These are phyloP conservation scores for Holotrichia oblita DNA, from an alignment of 1,140 invertebrate genomes.

Conservation along the genomic window DNA sequence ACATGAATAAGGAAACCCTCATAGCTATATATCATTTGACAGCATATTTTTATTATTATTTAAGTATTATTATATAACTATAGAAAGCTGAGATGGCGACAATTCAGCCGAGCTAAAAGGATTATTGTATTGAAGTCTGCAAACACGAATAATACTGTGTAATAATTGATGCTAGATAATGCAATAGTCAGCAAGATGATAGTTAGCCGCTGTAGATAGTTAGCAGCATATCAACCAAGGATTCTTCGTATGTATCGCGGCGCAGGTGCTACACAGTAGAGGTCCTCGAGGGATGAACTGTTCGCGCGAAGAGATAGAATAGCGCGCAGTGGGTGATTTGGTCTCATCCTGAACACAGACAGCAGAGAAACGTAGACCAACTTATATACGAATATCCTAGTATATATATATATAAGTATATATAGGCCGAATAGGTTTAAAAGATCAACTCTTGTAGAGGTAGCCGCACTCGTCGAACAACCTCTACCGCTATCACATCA, in stretches of 20 bases:
- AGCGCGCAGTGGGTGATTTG: conserved; percentile 35
- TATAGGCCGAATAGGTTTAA: conserved; percentile 6
- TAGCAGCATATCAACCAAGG: neutral
- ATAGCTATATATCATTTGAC: no score
- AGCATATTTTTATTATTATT: no score
- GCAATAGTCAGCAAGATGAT: neutral
- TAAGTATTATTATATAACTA: no score
- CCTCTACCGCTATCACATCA: neutral
- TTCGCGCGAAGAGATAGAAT: conserved; percentile 30
- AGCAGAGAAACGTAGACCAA: neutral
- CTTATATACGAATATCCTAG: neutral
- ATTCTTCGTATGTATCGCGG: neutral
- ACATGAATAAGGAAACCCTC: no score
- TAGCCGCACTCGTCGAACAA: conserved; percentile 15
- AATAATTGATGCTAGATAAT: neutral
- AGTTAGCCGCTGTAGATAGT: neutral
- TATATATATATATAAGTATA: neutral
- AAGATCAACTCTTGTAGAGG: conserved; percentile 10
- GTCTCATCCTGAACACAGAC: conserved; percentile 24
- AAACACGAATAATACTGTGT: neutral
- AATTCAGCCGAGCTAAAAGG: no score
- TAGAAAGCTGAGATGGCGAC: no score
- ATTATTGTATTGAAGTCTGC: no score
- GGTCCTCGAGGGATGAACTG: conserved; percentile 23
- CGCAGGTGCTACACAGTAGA: conserved; percentile 22